Conservation (phyloP, 30 jellyfish, hydroid and myxozoan genomes). For the Catostylus mosaicus region DNA sequence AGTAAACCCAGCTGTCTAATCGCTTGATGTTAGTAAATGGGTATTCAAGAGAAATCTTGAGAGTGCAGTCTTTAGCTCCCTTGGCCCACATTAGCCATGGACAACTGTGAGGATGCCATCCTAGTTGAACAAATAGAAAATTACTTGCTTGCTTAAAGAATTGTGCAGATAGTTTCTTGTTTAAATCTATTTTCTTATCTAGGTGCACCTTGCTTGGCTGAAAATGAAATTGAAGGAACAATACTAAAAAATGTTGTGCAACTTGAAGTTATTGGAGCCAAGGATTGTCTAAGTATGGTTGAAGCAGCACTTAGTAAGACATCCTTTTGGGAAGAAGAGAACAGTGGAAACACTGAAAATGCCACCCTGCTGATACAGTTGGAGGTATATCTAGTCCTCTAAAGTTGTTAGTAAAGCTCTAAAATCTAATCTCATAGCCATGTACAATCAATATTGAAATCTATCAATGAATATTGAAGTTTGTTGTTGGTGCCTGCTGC, state of each 20-base stretch:
- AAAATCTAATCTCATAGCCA: neutral
- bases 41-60: too few species aligned
- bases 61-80: too few species aligned
- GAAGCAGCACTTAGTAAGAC: conserved; percentile 36
- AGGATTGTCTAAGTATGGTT: conserved; percentile 45
- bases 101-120: too few species aligned
- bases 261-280: conserved; percentile 56
- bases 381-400: conserved; percentile 15
- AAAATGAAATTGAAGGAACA: conserved; percentile 56
- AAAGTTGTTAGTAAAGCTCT: neutral
- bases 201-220: conserved; percentile 29
- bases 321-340: conserved; percentile 18
- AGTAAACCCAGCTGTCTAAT: too few species aligned
- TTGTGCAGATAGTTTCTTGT: too few species aligned
- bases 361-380: conserved; percentile 50
- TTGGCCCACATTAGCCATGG: too few species aligned
- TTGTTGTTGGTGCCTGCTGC: neutral
- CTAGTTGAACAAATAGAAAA: too few species aligned
- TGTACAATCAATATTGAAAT: too few species aligned
- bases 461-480: neutral
- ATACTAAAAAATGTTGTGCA: conserved; percentile 27
- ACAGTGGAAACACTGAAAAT: neutral
- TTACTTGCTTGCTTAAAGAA: too few species aligned
- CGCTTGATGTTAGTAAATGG: too few species aligned
- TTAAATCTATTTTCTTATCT: neutral